Evolutionary conservation across 2,797 vertebrate species (phyloP).

Genomic region (Hemibagrus guttatus): DNA sequence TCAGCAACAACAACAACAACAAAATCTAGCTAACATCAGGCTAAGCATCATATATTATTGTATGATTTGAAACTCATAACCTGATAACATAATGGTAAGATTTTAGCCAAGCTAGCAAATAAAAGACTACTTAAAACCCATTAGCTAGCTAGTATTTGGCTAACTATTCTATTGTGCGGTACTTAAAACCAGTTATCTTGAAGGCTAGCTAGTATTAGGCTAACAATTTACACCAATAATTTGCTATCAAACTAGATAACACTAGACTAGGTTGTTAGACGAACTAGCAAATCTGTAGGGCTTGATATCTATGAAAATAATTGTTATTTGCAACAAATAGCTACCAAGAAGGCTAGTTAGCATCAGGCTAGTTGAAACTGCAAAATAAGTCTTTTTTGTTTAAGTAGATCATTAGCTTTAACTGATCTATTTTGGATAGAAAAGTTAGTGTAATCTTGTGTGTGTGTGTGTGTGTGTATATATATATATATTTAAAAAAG

Average conservation of each 20-base stretch:
- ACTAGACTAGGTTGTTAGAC: no score
- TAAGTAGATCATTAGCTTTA: not conserved
- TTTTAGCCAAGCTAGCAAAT: not conserved
- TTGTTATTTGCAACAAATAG: not conserved
- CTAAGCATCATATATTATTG: no score
- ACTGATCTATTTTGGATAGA: not conserved
- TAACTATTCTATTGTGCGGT: not conserved
- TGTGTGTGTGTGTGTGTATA: no score
- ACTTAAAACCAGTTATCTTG: not conserved
- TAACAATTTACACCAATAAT: no score
- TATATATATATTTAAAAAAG: not conserved
- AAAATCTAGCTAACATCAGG: not conserved
- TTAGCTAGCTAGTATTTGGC: not conserved
- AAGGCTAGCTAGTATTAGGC: not conserved
- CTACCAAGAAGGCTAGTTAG: not conserved
- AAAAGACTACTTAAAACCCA: not conserved
- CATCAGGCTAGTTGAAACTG: not conserved
- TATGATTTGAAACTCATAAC: not conserved
- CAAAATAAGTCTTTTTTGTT: not conserved
- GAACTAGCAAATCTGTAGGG: not conserved
- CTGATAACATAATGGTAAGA: not conserved
- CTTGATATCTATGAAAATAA: no score
- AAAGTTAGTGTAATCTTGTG: no score
- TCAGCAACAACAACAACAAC: not conserved
- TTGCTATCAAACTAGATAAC: no score